Evolutionary conservation across 2,888 invertebrate genomes (phyloP), one percentile per base, ranked within the genome.

Genomic region (Pandemis heparana): DNA sequence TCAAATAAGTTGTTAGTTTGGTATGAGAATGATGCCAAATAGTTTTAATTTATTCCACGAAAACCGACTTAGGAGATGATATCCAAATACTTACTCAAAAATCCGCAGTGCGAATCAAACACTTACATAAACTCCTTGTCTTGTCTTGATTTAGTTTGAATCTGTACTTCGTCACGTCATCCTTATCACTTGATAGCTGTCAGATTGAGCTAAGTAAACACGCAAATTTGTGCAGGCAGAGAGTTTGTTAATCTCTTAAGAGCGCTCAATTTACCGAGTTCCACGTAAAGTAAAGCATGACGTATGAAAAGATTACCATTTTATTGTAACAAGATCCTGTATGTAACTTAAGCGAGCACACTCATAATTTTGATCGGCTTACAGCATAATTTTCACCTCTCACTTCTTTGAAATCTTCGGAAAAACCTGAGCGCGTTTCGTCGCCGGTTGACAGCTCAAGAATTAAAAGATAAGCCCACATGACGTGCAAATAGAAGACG

Each of bases 381-480:
- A 48, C 32, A 48, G 43, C 64, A 48, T 32, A 32, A 12, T 38
- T 60, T 56, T 56, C 56, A n/a, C 51, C 14, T 63, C 41, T n/a
- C 43, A 62, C 56, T 43, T 65, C 48, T 51, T 65, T 23, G 39
- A 61, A 56, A 73, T 72, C 71, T 77, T 75, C 74, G 85, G 86
- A 85, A 88, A 89, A 90, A 85, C 86, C 84, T 79, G 70, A 71
- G 75, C 79, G 76, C 79, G 71, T 81, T 82, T 80, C 79, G 79
- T 79, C 76, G 74, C 75, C 69, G 82, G 85, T 81, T 93, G 93
- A 93, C 94, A 94, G 89, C 87, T 88, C 85, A 87, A 92, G 94
- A 92, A 92, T 94, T 94, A 94, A 93, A 91, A 94, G 94, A 94
- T 94, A 94, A 94, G 88, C 94, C 79, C 79, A 76, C 80, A 80